These are phyloP conservation scores for Solea solea DNA, from an alignment of 2,113 vertebrate species.

Conservation along the genomic window DNA sequence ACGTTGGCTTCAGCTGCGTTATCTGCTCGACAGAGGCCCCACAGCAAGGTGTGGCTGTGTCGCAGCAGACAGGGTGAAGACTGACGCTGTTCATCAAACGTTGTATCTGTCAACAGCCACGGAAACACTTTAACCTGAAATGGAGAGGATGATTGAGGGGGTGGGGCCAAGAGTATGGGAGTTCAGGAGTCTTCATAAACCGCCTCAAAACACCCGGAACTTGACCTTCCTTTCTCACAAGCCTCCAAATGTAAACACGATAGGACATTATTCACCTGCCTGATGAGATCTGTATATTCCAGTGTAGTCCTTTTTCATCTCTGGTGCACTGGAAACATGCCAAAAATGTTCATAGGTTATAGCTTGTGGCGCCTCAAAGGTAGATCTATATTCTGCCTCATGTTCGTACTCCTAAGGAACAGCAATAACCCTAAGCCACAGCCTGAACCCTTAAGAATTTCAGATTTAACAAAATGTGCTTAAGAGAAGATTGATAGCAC, in stretches of 20 bases:
- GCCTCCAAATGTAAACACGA: constrained; percentile 13
- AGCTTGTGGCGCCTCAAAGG: constrained; percentile 6
- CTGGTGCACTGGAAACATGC: constrained; percentile 15
- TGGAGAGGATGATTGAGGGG: not conserved
- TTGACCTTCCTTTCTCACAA: constrained; percentile 26
- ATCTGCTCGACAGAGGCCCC: constrained; percentile 26
- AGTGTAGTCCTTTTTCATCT: not conserved
- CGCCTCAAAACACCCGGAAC: constrained; percentile 6
- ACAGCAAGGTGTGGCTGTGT: constrained; percentile 37
- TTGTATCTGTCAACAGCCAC: constrained; percentile 39
- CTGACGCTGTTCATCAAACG: constrained; percentile 52
- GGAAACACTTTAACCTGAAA: constrained; percentile 38
- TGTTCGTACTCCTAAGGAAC: not conserved
- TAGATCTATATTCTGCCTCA: not conserved
- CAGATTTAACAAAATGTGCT: not conserved
- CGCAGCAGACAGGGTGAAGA: constrained; percentile 43
- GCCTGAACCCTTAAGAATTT: not conserved
- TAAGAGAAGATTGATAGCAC: not conserved
- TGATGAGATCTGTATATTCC: constrained; percentile 14
- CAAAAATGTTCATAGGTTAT: not conserved
- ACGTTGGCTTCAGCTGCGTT: constrained; percentile 20
- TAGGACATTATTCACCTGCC: constrained; percentile 22
- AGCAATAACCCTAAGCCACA: not conserved
- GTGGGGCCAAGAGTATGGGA: not conserved
- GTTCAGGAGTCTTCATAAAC: not conserved